phyloP scores from a whole-genome alignment of 2,888 invertebrate genomes.

The Tanytarsus gracilentus region DNA sequence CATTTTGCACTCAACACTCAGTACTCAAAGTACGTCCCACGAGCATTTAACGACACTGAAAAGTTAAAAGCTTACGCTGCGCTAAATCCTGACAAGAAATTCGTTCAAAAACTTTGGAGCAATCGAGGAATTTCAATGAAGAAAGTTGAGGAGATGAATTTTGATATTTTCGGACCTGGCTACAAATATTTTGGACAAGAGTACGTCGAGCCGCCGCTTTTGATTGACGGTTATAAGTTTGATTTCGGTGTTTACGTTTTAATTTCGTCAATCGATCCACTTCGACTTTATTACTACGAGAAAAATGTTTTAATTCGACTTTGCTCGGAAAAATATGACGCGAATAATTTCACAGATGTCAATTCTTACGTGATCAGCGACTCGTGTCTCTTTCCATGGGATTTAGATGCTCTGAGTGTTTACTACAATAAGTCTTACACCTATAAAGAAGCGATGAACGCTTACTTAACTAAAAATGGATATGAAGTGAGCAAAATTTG shows the following conservation, averaged over 20 bases:
- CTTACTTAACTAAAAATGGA: constrained; percentile 57
- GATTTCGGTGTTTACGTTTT: constrained; percentile 93
- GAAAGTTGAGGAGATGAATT: constrained; percentile 58
- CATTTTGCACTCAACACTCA: constrained; percentile 70
- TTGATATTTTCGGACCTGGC: constrained; percentile 50
- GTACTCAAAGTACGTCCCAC: constrained; percentile 66
- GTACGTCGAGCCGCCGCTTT: constrained; percentile 75
- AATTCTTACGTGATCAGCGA: constrained; percentile 92
- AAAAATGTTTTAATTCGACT: constrained; percentile 85
- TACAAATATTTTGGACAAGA: constrained; percentile 68
- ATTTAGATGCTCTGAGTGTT: constrained; percentile 67
- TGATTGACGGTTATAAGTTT: constrained; percentile 90
- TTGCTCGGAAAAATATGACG: constrained; percentile 80
- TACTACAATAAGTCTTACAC: constrained; percentile 63
- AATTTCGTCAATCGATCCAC: constrained; percentile 81
- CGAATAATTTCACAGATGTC: constrained; percentile 67
- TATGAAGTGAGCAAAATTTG: constrained; percentile 67
- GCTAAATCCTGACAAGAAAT: constrained; percentile 58
- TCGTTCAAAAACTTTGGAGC: constrained; percentile 79
- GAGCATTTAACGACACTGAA: constrained; percentile 70
- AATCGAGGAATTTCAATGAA: constrained; percentile 80
- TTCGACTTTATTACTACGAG: constrained; percentile 80
- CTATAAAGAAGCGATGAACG: constrained; percentile 81
- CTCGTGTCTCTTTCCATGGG: constrained; percentile 89
- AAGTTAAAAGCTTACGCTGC: constrained; percentile 59